Base-by-base conservation (phyloP, 2,888 invertebrate genomes). In the Apodemia zela region DNA sequence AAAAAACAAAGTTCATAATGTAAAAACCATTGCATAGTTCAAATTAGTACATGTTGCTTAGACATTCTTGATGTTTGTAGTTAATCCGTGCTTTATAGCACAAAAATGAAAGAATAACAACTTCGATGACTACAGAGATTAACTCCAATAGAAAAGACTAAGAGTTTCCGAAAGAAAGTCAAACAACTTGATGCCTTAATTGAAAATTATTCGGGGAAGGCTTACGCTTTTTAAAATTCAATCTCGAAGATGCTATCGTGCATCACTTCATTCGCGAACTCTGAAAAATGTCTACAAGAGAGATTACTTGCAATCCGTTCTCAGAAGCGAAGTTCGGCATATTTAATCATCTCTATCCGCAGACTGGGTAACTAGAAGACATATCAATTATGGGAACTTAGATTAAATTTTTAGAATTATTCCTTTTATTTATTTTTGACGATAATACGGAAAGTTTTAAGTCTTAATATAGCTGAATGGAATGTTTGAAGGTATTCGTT, bases 231-330 rank as follows among this genome's bases (percentile, higher is more conserved):
- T 82, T 78, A 78, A 82, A 79, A 80, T 82, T 79, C 76, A 80
- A 83, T 84, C 75, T 68, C 73, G 69, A 71, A 74, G 84, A 84
- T 82, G 78, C 68, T 85, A 85, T 84, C 85, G 68, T 68, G 71
- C 70, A 69, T 72, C 70, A 70, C 67, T 69, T 73, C 76, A 75
- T 73, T 79, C 73, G 74, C 69, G 73, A 76, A 79, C 75, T 79
- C 75, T 79, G 78, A 81, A 82, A 85, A 82, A 81, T 83, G 77
- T 80, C 83, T 81, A 72, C 79, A 71, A 72, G 78, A 80, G 80
- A 81, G 83, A 85, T 84, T 87, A 85, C 78, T 79, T 79, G 76
- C 82, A 84, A 87, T 86, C 84, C 82, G 78, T 85, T 83, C 77
- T 68, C 73, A 63, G 70, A 68, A 72, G 72, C 76, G 70, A 81